These are phyloP conservation scores for Lamprologus lemairii DNA, from an alignment of 2,113 vertebrate species.

Conservation along the genomic window DNA sequence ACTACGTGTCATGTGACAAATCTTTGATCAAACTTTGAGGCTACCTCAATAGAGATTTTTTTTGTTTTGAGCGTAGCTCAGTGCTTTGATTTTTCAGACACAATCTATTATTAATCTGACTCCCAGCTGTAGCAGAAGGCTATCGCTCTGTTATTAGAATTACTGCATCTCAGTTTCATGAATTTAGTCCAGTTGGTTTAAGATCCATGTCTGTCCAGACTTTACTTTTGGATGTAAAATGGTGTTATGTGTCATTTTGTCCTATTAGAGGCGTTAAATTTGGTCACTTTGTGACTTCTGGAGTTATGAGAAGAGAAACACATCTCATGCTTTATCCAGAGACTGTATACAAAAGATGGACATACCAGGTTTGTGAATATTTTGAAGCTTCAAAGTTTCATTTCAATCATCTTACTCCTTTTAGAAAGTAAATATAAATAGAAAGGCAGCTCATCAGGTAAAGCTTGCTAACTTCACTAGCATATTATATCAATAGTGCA, in stretches of 20 bases:
- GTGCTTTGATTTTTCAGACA: not conserved
- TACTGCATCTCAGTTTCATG: not conserved
- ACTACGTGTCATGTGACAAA: not conserved
- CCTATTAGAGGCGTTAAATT: rapidly evolving
- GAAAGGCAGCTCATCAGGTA: not conserved
- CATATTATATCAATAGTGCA: not conserved
- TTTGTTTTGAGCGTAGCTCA: not conserved
- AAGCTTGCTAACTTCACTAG: not conserved
- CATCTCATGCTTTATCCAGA: not conserved
- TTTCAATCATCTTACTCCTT: rapidly evolving
- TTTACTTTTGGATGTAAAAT: not conserved
- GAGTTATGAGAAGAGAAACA: not conserved
- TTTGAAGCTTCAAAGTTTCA: not conserved
- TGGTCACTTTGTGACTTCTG: not conserved
- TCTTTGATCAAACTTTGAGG: not conserved
- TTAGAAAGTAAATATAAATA: not conserved
- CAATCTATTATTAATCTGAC: not conserved
- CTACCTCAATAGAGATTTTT: not conserved
- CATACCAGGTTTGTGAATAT: not conserved
- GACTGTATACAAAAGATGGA: not conserved
- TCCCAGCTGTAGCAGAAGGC: not conserved
- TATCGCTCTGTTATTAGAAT: not conserved
- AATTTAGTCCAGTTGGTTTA: not conserved
- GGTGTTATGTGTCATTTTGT: rapidly evolving
- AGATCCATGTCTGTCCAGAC: not conserved